These are phyloP conservation scores for Eristalis intricaria DNA, from an alignment of 2,888 invertebrate species.

Conservation along the genomic window DNA sequence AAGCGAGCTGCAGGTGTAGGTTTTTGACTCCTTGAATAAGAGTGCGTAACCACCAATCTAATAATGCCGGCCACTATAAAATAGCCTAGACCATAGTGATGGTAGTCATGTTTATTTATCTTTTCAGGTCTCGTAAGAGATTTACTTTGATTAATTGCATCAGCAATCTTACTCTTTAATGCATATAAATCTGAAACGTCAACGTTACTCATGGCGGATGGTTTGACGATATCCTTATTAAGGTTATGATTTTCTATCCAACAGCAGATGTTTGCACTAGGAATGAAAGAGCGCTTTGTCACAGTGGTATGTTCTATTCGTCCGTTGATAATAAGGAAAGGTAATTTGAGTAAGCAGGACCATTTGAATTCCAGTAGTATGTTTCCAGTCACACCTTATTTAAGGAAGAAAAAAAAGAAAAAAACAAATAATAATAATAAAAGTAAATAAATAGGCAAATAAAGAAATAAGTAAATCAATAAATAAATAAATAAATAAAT, in stretches of 20 bases:
- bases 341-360: no score
- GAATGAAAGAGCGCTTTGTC: neutral
- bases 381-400: no score
- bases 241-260: neutral
- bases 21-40: neutral
- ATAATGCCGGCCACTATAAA: constrained; percentile 1
- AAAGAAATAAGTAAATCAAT: no score
- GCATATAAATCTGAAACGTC: neutral
- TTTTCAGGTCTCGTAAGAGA: neutral
- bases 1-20: neutral
- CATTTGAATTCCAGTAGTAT: no score
- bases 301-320: neutral
- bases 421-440: no score
- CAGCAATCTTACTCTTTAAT: neutral
- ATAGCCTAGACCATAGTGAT: neutral
- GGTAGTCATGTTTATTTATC: neutral
- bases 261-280: neutral
- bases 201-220: neutral
- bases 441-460: no score
- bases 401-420: no score
- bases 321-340: neutral
- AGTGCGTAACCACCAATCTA: neutral
- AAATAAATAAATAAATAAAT: no score
- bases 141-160: neutral
- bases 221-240: neutral